A percentile compares a stretch with the other conserved stretches of the same genome.
Evolutionary conservation across 1,140 invertebrate genomes (phyloP).

Genomic region (Leptinotarsa defecta): DNA sequence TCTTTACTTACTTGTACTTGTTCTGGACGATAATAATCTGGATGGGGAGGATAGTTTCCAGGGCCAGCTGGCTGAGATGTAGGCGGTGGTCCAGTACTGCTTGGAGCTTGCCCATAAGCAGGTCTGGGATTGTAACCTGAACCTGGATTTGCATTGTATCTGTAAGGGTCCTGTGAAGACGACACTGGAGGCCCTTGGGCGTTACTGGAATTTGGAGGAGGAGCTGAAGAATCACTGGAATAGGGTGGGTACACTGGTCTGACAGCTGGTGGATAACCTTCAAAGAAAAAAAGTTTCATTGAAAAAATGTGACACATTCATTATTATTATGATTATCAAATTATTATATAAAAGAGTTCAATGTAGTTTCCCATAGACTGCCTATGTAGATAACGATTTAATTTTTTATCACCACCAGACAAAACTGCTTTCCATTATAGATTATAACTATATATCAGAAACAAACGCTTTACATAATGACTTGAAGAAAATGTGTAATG

Average conservation of each 20-base stretch:
- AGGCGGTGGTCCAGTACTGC: constrained; percentile 41
- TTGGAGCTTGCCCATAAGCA: constrained; percentile 49
- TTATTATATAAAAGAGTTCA: background rate
- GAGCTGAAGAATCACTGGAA: constrained; percentile 49
- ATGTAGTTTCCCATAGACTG: too few species aligned
- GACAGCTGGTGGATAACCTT: constrained; percentile 68
- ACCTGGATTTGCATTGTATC: constrained; percentile 56
- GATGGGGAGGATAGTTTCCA: constrained; percentile 61
- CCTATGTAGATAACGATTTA: too few species aligned
- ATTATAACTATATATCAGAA: too few species aligned
- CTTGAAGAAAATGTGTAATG: too few species aligned
- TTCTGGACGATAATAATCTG: constrained; percentile 68
- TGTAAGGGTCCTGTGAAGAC: constrained; percentile 58
- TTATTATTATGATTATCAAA: background rate
- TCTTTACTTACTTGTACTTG: constrained; percentile 55
- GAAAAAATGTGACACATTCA: background rate
- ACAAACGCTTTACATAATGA: too few species aligned
- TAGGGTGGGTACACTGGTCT: constrained; percentile 76
- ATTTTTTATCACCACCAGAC: too few species aligned
- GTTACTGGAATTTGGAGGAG: constrained; percentile 40
- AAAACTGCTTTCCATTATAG: too few species aligned
- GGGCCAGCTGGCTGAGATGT: constrained; percentile 44
- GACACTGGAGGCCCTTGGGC: constrained; percentile 49
- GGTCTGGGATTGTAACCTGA: constrained; percentile 52
- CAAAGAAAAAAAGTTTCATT: background rate